phyloP scores from a whole-genome alignment of 2,888 invertebrate genomes.

The Biston stratarius region DNA sequence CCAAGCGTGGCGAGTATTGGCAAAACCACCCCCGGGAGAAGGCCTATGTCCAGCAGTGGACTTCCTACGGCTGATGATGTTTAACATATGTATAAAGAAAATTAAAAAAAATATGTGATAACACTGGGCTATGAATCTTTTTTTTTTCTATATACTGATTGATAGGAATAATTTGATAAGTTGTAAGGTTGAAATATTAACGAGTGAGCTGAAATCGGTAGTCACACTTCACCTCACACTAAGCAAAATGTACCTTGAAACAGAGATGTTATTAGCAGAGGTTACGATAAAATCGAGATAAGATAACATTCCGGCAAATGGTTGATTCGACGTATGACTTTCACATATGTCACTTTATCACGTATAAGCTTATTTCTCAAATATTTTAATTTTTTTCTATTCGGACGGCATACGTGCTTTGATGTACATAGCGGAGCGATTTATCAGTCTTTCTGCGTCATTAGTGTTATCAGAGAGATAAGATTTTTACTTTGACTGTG shows the following conservation, averaged over 20 bases:
- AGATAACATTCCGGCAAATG: constrained; percentile 39
- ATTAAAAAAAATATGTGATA: too few relatives aligned
- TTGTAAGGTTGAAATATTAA: too few relatives aligned
- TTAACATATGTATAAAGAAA: too few relatives aligned
- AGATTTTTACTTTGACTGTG: constrained; percentile 65
- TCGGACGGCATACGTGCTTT: constrained; percentile 52
- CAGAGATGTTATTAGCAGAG: constrained; percentile 13
- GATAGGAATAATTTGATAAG: too few relatives aligned
- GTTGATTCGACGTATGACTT: constrained; percentile 28
- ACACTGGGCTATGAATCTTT: too few relatives aligned
- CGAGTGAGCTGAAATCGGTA: background rate
- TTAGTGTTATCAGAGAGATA: constrained; percentile 71
- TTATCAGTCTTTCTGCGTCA: constrained; percentile 66
- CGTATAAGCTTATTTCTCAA: constrained; percentile 32
- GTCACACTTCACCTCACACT: background rate
- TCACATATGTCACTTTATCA: constrained; percentile 31
- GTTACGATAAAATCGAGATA: constrained; percentile 22
- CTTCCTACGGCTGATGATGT: too few relatives aligned
- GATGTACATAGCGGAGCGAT: constrained; percentile 57
- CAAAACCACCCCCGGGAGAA: too few relatives aligned
- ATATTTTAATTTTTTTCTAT: constrained; percentile 16
- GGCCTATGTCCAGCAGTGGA: too few relatives aligned
- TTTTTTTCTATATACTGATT: too few relatives aligned
- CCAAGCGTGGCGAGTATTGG: too few relatives aligned
- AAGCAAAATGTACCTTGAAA: constrained; percentile 1